Evolutionary conservation across 53 echinoderm and acorn worm species (phyloP), one percentile per base, ranked within the genome.

Genomic region (Actinopyga echinites): DNA sequence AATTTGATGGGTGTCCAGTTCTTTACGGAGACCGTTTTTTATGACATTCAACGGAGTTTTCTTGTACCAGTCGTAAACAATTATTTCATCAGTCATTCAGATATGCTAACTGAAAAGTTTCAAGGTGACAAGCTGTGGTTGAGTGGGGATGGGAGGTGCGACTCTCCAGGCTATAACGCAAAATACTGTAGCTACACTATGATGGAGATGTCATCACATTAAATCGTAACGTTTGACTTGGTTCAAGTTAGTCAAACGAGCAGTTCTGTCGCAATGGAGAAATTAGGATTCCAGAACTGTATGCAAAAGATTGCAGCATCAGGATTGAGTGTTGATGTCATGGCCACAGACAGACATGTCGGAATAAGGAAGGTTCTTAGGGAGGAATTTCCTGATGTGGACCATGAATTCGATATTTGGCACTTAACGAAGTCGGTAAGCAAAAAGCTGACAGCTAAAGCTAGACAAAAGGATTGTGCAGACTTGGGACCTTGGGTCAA

Each of bases 111-210:
- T 19, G 23, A 4, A 3, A 53, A 29, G 11, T 30, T 34, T 9
- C 23, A 53, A 35, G 79, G 45, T 45, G 33, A 79, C 45, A 29
- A 36, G 10, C 1, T 85, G 36, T 40, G 22, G 13, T 20, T 82
- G 33, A 54, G 52, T 25, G 87, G 87, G 3, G 87, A 87, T 71
- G 87, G 87, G 10, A 42, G 82, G 23, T 82, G 87, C 24, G 82
- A 87, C 60, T 82, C 69, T 10, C 87, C 87, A 3, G 83, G 87
- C 30, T 69, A 82, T 26, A 68, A 43, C 55, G 88, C 88, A 0
- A 88, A 88, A 55, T 88, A 83, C 52, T 67, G 74, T 22, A 61
- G 62, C 19, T 88, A 88, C 34, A 34, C 88, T 0, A 22, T 88
- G 26, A 82, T 87, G 88, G 77, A 78, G 19, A 28, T 63, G 83